phyloP scores from a whole-genome alignment of 1,140 invertebrate genomes.

The Aphelenchoides fujianensis region DNA sequence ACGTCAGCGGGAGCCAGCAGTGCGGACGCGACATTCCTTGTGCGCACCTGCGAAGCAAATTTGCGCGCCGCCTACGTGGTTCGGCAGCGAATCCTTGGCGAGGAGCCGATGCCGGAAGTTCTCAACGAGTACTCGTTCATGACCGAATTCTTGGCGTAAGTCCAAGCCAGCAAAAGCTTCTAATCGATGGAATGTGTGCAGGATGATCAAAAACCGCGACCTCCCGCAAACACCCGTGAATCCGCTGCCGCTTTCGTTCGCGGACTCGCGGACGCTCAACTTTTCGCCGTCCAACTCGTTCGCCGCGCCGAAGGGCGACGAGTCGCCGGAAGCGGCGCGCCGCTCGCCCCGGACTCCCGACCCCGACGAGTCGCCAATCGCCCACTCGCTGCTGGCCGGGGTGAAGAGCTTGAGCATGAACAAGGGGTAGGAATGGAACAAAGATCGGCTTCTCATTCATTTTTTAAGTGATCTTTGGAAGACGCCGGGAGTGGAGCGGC shows the following conservation, averaged over 20 bases:
- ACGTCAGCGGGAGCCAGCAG: background rate
- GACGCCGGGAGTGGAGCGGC: slow-evolving; percentile 41
- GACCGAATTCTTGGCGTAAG: slow-evolving; percentile 24
- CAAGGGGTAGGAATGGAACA: slow-evolving; percentile 29
- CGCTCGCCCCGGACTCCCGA: no score
- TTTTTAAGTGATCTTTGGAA: slow-evolving; percentile 49
- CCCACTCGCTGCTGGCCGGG: slow-evolving; percentile 53
- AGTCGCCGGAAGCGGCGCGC: background rate
- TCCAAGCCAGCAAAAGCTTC: no score
- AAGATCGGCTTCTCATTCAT: background rate
- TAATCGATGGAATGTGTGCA: background rate
- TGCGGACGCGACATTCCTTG: slow-evolving; percentile 3
- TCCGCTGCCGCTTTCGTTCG: background rate
- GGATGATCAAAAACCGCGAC: background rate
- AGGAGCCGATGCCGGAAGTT: slow-evolving; percentile 1
- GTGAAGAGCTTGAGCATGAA: slow-evolving; percentile 51
- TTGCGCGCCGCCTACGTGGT: slow-evolving; percentile 16
- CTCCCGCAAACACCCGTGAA: background rate
- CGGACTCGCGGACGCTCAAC: background rate
- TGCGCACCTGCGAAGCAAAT: slow-evolving; percentile 35
- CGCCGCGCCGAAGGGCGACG: background rate
- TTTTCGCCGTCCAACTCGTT: background rate
- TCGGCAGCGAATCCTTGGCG: slow-evolving; percentile 13
- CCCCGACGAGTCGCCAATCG: slow-evolving; percentile 57
- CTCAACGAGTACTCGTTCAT: slow-evolving; percentile 32